phyloP scores from a whole-genome alignment of 2,113 vertebrate species.

The Antigone vipio region DNA sequence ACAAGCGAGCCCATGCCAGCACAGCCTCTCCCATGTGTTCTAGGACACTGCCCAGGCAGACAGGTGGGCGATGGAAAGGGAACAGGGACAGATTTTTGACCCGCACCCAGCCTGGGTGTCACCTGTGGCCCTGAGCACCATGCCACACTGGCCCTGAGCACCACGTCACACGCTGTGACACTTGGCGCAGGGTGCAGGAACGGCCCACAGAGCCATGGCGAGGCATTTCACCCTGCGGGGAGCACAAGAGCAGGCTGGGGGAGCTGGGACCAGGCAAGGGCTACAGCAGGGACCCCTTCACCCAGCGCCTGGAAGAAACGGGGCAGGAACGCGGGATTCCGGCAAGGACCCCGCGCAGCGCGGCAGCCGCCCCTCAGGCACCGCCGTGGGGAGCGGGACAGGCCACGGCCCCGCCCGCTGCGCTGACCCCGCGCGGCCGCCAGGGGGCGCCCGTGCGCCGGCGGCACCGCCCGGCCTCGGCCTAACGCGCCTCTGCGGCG shows the following conservation, averaged over 20 bases:
- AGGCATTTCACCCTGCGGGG: background rate
- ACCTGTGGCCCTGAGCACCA: background rate
- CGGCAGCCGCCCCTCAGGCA: background rate
- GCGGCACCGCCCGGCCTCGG: background rate
- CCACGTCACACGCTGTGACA: no score
- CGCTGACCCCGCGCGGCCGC: background rate
- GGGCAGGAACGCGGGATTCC: background rate
- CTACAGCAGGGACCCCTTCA: background rate
- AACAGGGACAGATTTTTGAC: background rate
- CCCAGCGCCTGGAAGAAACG: fast-evolving
- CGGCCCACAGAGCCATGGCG: background rate
- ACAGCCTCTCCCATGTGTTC: fast-evolving
- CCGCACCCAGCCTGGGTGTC: fast-evolving
- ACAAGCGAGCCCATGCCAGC: background rate
- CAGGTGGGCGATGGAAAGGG: background rate
- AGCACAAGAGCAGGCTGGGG: no score
- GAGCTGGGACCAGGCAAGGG: background rate
- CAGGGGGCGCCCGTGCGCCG: background rate
- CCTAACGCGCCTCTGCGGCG: fast-evolving
- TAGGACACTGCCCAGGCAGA: background rate
- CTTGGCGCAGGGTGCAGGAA: background rate
- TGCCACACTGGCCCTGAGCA: background rate
- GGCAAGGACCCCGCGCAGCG: background rate
- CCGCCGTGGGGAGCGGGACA: no score
- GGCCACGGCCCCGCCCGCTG: background rate